Conservation (phyloP, 2,888 invertebrate genomes). For the Rhabditophanes sp. region DNA sequence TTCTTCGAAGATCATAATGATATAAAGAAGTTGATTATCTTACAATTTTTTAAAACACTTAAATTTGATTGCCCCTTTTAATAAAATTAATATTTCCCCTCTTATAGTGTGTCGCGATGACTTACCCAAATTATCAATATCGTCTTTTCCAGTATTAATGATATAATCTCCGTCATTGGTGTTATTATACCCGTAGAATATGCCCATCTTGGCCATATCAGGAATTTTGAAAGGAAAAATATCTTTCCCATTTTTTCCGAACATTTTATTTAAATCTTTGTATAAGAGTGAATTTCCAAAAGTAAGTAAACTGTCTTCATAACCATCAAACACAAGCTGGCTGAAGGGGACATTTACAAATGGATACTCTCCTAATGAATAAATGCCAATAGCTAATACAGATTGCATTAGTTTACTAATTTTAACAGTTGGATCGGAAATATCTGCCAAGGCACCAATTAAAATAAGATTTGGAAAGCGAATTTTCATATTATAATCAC, state of each 20-base stretch:
- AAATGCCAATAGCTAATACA: constrained; percentile 9
- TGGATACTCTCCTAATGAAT: constrained; percentile 21
- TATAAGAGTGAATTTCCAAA: constrained; percentile 4
- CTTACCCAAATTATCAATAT: too few relatives aligned
- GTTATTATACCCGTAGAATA: constrained; percentile 38
- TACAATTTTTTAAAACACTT: too few relatives aligned
- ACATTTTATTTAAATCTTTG: constrained; percentile 5
- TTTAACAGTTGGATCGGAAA: constrained; percentile 25
- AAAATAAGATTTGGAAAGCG: constrained; percentile 25
- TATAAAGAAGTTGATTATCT: too few relatives aligned
- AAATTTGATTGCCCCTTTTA: too few relatives aligned
- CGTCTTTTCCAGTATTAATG: constrained; percentile 26
- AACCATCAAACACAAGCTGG: constrained; percentile 32
- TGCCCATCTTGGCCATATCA: constrained; percentile 23
- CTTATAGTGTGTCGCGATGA: too few relatives aligned
- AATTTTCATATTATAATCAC: constrained; percentile 19
- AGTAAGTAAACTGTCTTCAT: constrained; percentile 24
- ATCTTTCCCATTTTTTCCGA: constrained; percentile 13
- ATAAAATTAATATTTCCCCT: too few relatives aligned
- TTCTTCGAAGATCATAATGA: too few relatives aligned
- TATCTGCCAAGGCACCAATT: constrained; percentile 22
- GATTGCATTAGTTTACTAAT: not conserved
- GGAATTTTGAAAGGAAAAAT: constrained; percentile 35
- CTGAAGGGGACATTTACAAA: constrained; percentile 25
- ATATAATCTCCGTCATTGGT: constrained; percentile 30